phyloP scores from a whole-genome alignment of 2,888 invertebrate genomes.

The Platycnemis pennipes region DNA sequence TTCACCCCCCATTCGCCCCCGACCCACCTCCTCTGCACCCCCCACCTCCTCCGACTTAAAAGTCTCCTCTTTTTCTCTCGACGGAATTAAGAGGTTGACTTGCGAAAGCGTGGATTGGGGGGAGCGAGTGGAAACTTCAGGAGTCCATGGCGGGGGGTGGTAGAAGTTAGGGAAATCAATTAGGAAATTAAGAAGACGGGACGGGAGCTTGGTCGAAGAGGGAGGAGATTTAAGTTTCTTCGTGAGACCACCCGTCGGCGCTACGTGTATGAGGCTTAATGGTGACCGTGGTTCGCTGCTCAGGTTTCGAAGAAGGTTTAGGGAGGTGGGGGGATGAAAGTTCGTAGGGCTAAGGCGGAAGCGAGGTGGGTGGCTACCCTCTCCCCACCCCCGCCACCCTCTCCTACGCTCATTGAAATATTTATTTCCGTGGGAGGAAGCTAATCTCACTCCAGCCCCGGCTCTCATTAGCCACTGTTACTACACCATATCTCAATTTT shows the following conservation, averaged over 20 bases:
- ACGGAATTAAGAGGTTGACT: conserved; percentile 65
- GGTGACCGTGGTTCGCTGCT: conserved; percentile 39
- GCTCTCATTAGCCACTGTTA: background rate
- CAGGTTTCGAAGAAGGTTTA: background rate
- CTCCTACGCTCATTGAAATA: conserved; percentile 9
- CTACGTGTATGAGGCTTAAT: conserved; percentile 34
- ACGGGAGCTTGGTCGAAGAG: background rate
- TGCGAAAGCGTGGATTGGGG: conserved; percentile 15
- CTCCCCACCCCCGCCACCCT: background rate
- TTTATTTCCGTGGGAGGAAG: background rate
- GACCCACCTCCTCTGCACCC: background rate
- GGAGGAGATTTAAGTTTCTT: conserved; percentile 54
- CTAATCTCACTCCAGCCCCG: background rate
- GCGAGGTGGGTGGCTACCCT: background rate
- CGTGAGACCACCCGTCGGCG: conserved; percentile 31
- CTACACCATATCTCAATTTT: background rate
- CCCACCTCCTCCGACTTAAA: background rate
- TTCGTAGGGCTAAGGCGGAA: background rate
- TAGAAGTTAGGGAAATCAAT: conserved; percentile 55
- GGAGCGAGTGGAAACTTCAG: background rate
- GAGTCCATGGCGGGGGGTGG: background rate
- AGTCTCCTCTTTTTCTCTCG: conserved; percentile 33
- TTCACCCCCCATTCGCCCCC: background rate
- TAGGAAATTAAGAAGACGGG: conserved; percentile 59
- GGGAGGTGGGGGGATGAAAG: background rate